A percentile compares a stretch with the other conserved stretches of the same genome.
Conservation (phyloP, 2,113 vertebrate species). For the Carollia perspicillata region DNA sequence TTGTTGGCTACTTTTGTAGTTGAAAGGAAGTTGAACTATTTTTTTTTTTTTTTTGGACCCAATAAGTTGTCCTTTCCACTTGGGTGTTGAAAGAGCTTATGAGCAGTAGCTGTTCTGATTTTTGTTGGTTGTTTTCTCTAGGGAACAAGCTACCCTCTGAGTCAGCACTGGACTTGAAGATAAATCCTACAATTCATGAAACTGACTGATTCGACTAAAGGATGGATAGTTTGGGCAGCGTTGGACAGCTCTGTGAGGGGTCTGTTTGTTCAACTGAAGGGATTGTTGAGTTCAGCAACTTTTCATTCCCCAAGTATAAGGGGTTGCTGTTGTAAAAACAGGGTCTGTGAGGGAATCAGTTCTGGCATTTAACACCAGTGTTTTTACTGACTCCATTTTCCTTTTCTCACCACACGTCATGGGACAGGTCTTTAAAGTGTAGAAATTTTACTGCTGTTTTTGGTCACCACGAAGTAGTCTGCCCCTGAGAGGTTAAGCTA, state of each 20-base stretch:
- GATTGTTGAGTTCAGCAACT: constrained; percentile 75
- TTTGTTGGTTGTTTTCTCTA: constrained; percentile 80
- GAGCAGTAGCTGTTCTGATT: constrained; percentile 78
- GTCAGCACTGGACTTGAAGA: constrained; percentile 80
- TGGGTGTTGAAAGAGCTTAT: constrained; percentile 74
- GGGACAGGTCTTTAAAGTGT: background rate
- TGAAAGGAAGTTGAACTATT: constrained; percentile 57
- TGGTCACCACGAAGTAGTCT: constrained; percentile 36
- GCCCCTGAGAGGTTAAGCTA: constrained; percentile 10
- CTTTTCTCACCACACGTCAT: constrained; percentile 42
- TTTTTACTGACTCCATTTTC: constrained; percentile 50
- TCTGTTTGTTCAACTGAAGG: constrained; percentile 77
- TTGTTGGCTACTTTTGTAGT: constrained; percentile 50
- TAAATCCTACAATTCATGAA: constrained; percentile 78
- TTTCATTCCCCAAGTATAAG: constrained; percentile 60
- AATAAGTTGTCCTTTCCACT: constrained; percentile 71
- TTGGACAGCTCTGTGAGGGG: constrained; percentile 79
- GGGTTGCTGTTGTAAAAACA: constrained; percentile 70
- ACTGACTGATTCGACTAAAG: constrained; percentile 78
- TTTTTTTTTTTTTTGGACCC: constrained; percentile 63
- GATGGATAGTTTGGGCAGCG: constrained; percentile 79
- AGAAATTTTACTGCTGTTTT: constrained; percentile 41
- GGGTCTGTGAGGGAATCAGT: constrained; percentile 67
- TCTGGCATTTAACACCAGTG: constrained; percentile 52
- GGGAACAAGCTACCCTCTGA: constrained; percentile 79